Evolutionary conservation across 2,113 vertebrate species (phyloP).

Genomic region (Cynocephalus volans): DNA sequence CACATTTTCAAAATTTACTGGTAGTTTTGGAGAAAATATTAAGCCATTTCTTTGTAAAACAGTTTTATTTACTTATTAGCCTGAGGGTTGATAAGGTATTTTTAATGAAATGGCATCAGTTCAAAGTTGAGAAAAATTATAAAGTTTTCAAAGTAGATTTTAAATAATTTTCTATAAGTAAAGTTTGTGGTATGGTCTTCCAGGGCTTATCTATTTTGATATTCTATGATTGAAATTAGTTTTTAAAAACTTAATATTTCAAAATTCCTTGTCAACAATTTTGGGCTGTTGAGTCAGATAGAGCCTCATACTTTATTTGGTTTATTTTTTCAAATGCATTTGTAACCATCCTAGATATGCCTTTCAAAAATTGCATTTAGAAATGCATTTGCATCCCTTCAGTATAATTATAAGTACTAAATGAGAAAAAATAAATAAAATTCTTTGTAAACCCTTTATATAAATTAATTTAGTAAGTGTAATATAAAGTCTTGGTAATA

Average conservation of each 20-base stretch:
- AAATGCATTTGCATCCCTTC: neutral
- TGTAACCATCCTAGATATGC: neutral
- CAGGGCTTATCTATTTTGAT: neutral
- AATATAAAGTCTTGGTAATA: neutral
- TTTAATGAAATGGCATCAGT: neutral
- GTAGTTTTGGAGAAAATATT: neutral
- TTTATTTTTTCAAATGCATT: neutral
- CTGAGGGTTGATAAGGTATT: neutral
- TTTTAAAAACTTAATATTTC: neutral
- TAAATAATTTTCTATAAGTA: neutral
- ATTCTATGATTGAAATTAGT: neutral
- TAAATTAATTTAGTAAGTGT: neutral
- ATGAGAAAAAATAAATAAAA: neutral
- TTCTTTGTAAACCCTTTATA: neutral
- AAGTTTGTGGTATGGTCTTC: neutral
- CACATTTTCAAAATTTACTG: neutral
- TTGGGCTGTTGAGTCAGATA: neutral
- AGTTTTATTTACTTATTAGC: neutral
- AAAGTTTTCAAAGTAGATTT: neutral
- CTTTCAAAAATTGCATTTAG: neutral
- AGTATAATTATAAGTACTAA: neutral
- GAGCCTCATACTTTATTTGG: neutral
- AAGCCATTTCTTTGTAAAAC: neutral
- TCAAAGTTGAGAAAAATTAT: neutral
- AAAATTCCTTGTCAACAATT: slow-evolving; percentile 22